Conservation (phyloP, 2,888 invertebrate genomes). For the Cryptus viduatorius region DNA sequence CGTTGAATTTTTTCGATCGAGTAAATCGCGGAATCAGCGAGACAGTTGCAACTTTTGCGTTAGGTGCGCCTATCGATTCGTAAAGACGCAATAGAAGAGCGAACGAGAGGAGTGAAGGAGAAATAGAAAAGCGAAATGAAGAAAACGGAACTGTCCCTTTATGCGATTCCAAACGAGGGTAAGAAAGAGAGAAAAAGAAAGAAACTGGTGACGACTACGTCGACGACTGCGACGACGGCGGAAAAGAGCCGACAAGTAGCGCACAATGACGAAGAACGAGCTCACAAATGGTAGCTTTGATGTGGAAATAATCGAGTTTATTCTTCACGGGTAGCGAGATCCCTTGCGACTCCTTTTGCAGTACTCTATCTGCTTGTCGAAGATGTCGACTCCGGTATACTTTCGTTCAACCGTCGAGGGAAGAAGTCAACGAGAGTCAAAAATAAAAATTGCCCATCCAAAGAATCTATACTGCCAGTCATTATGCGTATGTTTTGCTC, state of each 20-base stretch:
- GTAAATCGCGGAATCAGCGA: too few relatives aligned
- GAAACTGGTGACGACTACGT: not conserved
- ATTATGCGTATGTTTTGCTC: too few relatives aligned
- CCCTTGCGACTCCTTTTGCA: conserved; percentile 13
- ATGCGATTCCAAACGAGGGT: conserved; percentile 37
- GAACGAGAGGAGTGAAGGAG: conserved; percentile 18
- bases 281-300: conserved; percentile 77
- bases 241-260: conserved; percentile 38
- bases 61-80: not conserved
- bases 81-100: conserved; percentile 5
- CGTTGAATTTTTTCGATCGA: too few relatives aligned
- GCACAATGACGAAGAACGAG: conserved; percentile 68
- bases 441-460: too few relatives aligned
- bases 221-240: conserved; percentile 15
- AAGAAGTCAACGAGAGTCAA: not conserved
- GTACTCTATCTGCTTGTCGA: conserved; percentile 16
- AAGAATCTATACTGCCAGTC: too few relatives aligned
- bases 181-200: conserved; percentile 45
- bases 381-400: conserved; percentile 33
- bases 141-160: conserved; percentile 46
- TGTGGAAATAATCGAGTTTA: conserved; percentile 79
- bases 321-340: conserved; percentile 64
- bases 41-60: not conserved
- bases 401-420: not conserved
- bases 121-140: conserved; percentile 27